Evolutionary conservation across 64 coral and sea anemone genomes (phyloP).

Genomic region (Acropora tenuis): DNA sequence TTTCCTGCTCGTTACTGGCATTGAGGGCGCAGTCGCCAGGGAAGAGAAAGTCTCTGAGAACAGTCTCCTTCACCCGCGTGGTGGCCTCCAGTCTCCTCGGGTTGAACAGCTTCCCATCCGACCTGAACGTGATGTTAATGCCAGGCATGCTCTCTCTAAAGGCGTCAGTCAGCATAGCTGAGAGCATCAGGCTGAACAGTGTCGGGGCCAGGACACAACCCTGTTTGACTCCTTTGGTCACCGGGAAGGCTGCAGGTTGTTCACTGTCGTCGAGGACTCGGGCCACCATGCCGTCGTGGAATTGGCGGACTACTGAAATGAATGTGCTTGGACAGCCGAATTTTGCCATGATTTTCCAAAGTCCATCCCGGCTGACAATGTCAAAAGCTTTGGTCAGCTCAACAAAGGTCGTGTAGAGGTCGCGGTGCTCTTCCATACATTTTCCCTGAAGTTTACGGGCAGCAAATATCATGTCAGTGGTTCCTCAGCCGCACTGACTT

Average conservation of each 20-base stretch:
- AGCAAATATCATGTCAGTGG: too few species aligned
- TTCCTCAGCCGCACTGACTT: too few species aligned
- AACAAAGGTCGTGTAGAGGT: too few species aligned
- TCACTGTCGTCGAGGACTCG: too few species aligned
- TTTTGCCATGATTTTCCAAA: too few species aligned
- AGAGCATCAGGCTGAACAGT: conserved; percentile 35
- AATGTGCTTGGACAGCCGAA: too few species aligned
- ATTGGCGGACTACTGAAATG: too few species aligned
- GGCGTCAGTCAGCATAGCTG: conserved; percentile 7
- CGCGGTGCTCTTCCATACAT: too few species aligned
- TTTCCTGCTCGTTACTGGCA: not conserved
- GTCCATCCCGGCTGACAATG: too few species aligned
- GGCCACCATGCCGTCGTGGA: too few species aligned
- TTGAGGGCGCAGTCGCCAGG: conserved; percentile 44
- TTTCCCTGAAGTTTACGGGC: too few species aligned
- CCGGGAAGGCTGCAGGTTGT: conserved; percentile 9
- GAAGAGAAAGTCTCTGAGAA: conserved; percentile 11
- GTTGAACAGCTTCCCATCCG: conserved; percentile 9
- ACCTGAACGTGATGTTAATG: not conserved
- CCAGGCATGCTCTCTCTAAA: not conserved
- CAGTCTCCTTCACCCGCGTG: not conserved
- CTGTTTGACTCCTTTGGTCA: conserved; percentile 34
- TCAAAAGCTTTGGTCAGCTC: too few species aligned
- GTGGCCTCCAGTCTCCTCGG: not conserved
- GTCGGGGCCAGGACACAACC: conserved; percentile 32